A percentile compares a stretch with the other conserved stretches of the same genome.
phyloP scores from a whole-genome alignment of 2,888 invertebrate species.

The Athripsodes cinereus region DNA sequence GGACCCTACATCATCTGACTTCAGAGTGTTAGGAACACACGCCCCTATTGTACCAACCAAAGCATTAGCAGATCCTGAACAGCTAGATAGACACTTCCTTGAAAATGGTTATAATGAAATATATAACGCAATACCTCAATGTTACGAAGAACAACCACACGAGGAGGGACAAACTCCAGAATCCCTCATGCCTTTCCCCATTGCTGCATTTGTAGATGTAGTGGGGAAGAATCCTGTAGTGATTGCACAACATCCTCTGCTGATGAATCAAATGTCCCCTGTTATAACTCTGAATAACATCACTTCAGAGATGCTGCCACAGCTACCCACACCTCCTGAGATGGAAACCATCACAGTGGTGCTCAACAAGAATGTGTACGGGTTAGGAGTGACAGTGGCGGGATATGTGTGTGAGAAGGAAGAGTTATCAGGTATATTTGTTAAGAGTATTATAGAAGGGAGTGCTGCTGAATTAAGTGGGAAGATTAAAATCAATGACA shows the following conservation, averaged over 20 bases:
- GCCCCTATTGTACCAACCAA: conserved; percentile 91
- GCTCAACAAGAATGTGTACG: conserved; percentile 85
- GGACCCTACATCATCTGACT: conserved; percentile 77
- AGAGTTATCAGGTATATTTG: conserved; percentile 98
- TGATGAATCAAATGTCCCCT: conserved; percentile 31
- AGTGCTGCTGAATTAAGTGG: conserved; percentile 92
- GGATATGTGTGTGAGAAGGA: conserved; percentile 98
- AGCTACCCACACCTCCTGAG: conserved; percentile 58
- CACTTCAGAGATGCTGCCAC: conserved; percentile 34
- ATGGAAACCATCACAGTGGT: conserved; percentile 87
- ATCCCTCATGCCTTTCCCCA: conserved; percentile 35
- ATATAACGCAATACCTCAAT: conserved; percentile 41
- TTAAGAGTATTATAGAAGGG: conserved; percentile 95
- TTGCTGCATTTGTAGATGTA: conserved; percentile 44
- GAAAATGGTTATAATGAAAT: conserved; percentile 67
- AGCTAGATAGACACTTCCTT: conserved; percentile 77
- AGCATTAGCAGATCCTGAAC: conserved; percentile 85
- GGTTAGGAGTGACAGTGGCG: conserved; percentile 92
- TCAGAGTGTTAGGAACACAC: conserved; percentile 63
- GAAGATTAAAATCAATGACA: conserved; percentile 90
- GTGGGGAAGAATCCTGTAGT: conserved; percentile 43
- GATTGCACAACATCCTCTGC: conserved; percentile 41
- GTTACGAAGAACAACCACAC: conserved; percentile 34
- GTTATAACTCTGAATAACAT: conserved; percentile 43
- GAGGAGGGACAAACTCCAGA: conserved; percentile 40